Percentiles rank a stretch among this genome's conserved stretches.
Conservation (phyloP, 2,797 vertebrate species). For the Orientallactaga sibirica region DNA sequence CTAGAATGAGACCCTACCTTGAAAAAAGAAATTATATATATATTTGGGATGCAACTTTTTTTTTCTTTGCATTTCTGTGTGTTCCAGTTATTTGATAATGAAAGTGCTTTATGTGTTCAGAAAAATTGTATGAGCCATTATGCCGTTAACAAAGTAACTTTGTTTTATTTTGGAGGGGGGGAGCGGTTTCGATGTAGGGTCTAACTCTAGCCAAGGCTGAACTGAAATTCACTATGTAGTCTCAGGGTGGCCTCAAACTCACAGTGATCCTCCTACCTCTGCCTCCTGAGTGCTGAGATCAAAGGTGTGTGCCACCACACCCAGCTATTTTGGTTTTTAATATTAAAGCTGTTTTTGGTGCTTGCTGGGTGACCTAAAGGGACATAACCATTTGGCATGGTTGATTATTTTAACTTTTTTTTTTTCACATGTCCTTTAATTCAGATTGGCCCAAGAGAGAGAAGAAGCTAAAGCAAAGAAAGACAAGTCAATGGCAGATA, state of each 20-base stretch:
- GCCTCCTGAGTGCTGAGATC: too few species aligned
- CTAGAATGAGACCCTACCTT: not conserved
- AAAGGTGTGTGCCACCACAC: too few species aligned
- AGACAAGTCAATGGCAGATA: constrained; percentile 80
- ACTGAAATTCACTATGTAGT: too few species aligned
- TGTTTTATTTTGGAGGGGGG: not conserved
- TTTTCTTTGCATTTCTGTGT: not conserved
- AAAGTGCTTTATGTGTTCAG: not conserved
- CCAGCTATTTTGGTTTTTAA: not conserved
- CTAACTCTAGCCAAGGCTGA: too few species aligned
- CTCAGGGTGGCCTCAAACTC: too few species aligned
- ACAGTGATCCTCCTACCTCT: too few species aligned
- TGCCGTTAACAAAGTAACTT: not conserved
- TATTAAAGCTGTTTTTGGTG: not conserved
- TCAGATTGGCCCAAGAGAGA: constrained; percentile 93
- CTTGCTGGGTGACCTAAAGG: not conserved
- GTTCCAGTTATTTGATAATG: not conserved
- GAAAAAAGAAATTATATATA: too few species aligned
- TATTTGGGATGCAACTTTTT: too few species aligned
- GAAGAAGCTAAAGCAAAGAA: constrained; percentile 86
- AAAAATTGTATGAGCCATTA: not conserved
- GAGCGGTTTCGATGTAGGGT: too few species aligned
- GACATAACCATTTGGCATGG: not conserved
- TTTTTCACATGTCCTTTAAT: constrained; percentile 63
- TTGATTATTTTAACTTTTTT: not conserved